Base-by-base conservation (phyloP, 2,797 vertebrate genomes). In the Sus cebifrons region DNA sequence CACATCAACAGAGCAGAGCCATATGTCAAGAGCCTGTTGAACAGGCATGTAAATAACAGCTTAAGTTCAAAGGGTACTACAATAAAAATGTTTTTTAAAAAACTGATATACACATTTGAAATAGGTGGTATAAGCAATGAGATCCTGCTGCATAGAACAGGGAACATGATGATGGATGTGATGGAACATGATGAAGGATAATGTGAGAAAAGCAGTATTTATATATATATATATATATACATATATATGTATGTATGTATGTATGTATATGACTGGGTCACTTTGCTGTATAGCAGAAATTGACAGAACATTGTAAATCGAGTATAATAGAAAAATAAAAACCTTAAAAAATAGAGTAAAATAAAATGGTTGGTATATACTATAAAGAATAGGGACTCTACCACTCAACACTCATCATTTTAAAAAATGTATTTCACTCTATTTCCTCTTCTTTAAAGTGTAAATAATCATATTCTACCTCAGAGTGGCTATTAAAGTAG, bases 1-100 rank as follows among this genome's bases (percentile, higher is more conserved):
- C 32, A 85, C 40, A 82, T 93, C 70, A 75, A 36, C 68, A 94
- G 32, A 96, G 54, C 58, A 82, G n/a, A 79, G 77, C n/a, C 54
- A 36, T 82, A 91, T 97, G 11, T 74, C 65, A 60, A 58, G 20
- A 65, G 16, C 17, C 58, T 78, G n/a, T 88, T 92, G 92, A 96
- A 32, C 18, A 77, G 65, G 54, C 3, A 85, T 52, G 27, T 49
- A 70, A 83, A 91, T 40, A 89, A 68, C 25, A 84, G 44, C 60
- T 79, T 13, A 58, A 67, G 21, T 58, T 81, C n/a, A 89, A 96
- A 91, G 56, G 27, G 73, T 44, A 52, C 85, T 82, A 40, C 9
- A 86, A 82, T 75, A 86, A 96, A 86, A 78, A 65, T 32, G 13
- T 87, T 49, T 49, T 49, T 49, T 27, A 83, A 86, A 93, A 77